Conservation (phyloP, 2,888 invertebrate species). For the Nomada fabriciana region DNA sequence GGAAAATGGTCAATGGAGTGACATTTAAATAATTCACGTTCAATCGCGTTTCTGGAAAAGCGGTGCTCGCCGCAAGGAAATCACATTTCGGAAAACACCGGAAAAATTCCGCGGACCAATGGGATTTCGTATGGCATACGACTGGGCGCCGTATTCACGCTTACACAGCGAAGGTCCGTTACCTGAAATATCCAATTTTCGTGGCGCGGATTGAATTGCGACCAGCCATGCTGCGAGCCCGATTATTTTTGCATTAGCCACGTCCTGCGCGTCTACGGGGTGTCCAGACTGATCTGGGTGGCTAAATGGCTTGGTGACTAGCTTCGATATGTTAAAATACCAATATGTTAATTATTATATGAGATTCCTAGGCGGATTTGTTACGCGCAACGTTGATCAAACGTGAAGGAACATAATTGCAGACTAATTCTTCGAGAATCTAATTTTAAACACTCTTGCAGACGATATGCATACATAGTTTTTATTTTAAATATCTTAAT, state of each 20-base stretch:
- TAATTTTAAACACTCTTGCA: no score
- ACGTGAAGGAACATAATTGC: no score
- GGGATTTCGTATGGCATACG: slow-evolving; percentile 36
- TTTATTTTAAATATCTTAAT: no score
- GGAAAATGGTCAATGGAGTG: slow-evolving; percentile 23
- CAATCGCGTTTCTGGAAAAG: slow-evolving; percentile 46
- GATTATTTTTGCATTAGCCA: slow-evolving; percentile 20
- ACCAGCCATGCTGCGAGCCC: neutral
- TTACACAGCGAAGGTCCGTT: slow-evolving; percentile 23
- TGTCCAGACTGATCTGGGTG: neutral
- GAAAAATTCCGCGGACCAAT: slow-evolving; percentile 36
- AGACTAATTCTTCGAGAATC: no score
- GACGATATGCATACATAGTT: no score
- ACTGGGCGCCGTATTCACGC: slow-evolving; percentile 21
- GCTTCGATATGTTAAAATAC: no score
- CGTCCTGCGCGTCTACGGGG: neutral
- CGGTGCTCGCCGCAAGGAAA: slow-evolving; percentile 57
- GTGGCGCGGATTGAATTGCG: slow-evolving; percentile 31
- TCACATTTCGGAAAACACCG: slow-evolving; percentile 63
- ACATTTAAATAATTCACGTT: slow-evolving; percentile 69
- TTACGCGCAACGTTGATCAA: no score
- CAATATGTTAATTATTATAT: no score
- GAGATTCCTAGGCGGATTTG: no score
- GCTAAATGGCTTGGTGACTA: neutral
- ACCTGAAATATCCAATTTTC: slow-evolving; percentile 41